phyloP scores from a whole-genome alignment of 2,113 vertebrate species.

The Lophotis ruficrista region DNA sequence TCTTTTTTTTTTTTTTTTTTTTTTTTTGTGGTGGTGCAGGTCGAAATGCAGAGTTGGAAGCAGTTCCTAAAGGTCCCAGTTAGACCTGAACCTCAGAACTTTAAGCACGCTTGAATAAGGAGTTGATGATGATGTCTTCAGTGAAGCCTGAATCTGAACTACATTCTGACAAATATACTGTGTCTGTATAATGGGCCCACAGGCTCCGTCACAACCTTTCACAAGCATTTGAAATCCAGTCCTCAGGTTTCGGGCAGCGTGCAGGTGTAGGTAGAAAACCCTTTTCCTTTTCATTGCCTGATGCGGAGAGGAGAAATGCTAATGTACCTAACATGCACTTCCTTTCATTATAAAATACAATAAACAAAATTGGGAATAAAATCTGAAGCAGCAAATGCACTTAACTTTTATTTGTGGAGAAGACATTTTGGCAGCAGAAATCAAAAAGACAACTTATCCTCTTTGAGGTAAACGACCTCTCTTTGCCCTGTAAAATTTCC shows the following conservation, averaged over 20 bases:
- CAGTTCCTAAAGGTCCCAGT: background rate
- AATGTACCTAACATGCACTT: background rate
- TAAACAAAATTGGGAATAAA: background rate
- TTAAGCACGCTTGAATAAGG: background rate
- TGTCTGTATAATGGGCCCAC: background rate
- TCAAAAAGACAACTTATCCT: background rate
- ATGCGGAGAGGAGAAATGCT: background rate
- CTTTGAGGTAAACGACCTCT: background rate
- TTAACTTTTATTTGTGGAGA: background rate
- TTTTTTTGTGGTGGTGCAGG: background rate
- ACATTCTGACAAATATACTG: rapidly evolving
- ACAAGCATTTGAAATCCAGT: background rate
- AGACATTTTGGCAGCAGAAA: background rate
- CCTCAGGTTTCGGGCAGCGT: background rate
- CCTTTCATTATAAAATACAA: background rate
- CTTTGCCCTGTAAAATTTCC: background rate
- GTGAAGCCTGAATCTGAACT: background rate
- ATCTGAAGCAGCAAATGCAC: background rate
- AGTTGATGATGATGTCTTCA: background rate
- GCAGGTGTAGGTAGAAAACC: background rate
- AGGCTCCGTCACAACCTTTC: background rate
- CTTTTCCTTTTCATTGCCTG: background rate
- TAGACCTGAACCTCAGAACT: background rate
- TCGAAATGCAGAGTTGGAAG: background rate
- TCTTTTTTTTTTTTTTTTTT: background rate